Evolutionary conservation across 1,140 invertebrate species (phyloP).

Genomic region (Diorhabda sublineata): DNA sequence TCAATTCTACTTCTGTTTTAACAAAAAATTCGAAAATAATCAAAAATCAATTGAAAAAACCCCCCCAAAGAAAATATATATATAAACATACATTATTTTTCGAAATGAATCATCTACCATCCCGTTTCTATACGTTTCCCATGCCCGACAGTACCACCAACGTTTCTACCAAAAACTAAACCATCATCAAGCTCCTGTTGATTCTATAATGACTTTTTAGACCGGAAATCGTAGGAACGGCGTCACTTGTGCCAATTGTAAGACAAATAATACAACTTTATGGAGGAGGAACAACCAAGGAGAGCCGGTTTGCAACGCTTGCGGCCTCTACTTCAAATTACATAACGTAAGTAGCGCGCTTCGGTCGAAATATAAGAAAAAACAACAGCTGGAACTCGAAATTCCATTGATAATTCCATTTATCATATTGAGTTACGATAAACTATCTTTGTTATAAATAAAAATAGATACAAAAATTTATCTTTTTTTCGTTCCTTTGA

Average conservation of each 20-base stretch:
- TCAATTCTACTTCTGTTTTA: too few species aligned
- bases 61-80: too few species aligned
- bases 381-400: too few species aligned
- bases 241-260: constrained; percentile 84
- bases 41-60: too few species aligned
- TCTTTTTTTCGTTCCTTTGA: constrained; percentile 18
- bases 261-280: constrained; percentile 77
- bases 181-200: neutral
- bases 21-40: too few species aligned
- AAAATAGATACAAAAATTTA: constrained; percentile 24
- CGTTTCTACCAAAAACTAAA: constrained; percentile 4
- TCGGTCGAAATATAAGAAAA: too few species aligned
- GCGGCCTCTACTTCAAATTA: constrained; percentile 85
- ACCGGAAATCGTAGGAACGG: constrained; percentile 68
- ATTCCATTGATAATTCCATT: too few species aligned
- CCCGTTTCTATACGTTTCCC: too few species aligned
- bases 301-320: constrained; percentile 89
- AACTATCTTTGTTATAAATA: neutral
- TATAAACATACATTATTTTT: too few species aligned
- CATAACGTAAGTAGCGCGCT: constrained; percentile 67
- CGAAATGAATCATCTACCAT: too few species aligned
- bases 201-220: constrained; percentile 48
- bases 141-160: neutral
- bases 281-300: constrained; percentile 86
- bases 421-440: too few species aligned